Percentiles rank a stretch among this genome's conserved stretches.
Evolutionary conservation across 2,888 invertebrate genomes (phyloP).

Genomic region (Diaprepes abbreviatus): DNA sequence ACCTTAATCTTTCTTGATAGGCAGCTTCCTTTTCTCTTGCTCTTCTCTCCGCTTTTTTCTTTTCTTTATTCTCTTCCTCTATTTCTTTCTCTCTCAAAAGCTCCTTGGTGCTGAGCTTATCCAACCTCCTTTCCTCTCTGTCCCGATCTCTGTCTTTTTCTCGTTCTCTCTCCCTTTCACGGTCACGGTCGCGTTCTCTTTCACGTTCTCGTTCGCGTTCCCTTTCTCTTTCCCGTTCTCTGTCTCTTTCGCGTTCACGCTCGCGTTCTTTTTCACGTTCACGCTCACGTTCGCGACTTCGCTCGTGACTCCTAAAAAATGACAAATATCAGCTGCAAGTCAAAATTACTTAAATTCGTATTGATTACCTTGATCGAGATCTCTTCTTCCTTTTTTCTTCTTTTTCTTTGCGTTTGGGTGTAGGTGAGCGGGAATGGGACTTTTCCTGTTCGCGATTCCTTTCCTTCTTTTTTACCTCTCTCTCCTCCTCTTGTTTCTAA

Average conservation of each 20-base stretch:
- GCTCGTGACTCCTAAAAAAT: conserved; percentile 65
- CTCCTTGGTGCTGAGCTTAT: conserved; percentile 72
- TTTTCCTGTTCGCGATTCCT: conserved; percentile 57
- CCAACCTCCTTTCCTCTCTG: conserved; percentile 75
- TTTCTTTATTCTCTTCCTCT: conserved; percentile 93
- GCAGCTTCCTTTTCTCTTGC: conserved; percentile 95
- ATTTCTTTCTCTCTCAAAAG: conserved; percentile 84
- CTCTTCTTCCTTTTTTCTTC: conserved; percentile 62
- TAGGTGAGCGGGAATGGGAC: conserved; percentile 64
- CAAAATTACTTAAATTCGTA: too few species aligned
- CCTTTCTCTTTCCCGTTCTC: conserved; percentile 67
- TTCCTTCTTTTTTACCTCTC: conserved; percentile 74
- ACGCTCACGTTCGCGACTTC: conserved; percentile 65
- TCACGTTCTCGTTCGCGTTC: conserved; percentile 68
- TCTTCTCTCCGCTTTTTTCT: conserved; percentile 90
- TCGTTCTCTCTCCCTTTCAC: conserved; percentile 74
- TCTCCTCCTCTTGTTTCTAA: conserved; percentile 83
- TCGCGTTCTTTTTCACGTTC: conserved; percentile 65
- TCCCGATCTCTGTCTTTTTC: conserved; percentile 70
- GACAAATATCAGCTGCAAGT: too few species aligned
- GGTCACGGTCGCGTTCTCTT: conserved; percentile 67
- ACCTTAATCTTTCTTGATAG: conserved; percentile 86
- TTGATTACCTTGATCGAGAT: conserved; percentile 69
- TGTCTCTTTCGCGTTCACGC: conserved; percentile 68
- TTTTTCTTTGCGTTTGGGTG: conserved; percentile 64